phyloP scores from a whole-genome alignment of 2,113 vertebrate genomes.

The Malurus cyaneus region DNA sequence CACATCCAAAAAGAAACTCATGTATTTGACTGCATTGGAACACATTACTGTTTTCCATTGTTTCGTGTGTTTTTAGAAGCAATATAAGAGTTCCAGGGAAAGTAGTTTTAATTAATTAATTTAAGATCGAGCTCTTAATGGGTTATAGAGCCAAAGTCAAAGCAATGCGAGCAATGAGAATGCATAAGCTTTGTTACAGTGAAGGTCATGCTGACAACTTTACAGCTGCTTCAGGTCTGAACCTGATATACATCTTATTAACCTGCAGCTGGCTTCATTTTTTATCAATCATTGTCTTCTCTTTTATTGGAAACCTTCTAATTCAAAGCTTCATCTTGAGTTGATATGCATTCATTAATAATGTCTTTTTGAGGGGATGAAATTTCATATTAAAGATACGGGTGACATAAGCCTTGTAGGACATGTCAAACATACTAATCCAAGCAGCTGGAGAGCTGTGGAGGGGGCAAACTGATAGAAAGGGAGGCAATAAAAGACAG shows the following conservation, averaged over 20 bases:
- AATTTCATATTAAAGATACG: neutral
- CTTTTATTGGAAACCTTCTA: neutral
- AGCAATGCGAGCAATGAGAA: neutral
- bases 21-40: neutral
- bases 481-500: neutral
- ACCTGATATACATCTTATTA: neutral
- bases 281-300: neutral
- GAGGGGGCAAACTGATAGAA: neutral
- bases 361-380: neutral
- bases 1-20: constrained; percentile 24
- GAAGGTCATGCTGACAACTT: neutral
- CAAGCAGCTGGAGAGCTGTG: neutral
- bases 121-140: neutral
- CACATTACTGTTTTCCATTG: neutral
- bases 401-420: neutral
- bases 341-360: neutral
- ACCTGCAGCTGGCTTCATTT: neutral
- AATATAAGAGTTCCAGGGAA: constrained; percentile 4
- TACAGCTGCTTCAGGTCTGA: neutral
- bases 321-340: neutral
- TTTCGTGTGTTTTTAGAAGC: neutral
- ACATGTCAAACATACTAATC: neutral
- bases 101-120: neutral
- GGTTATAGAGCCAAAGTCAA: neutral
- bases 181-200: neutral